Evolutionary conservation across 2,797 vertebrate genomes (phyloP).

Genomic region (Geotrypetes seraphini): DNA sequence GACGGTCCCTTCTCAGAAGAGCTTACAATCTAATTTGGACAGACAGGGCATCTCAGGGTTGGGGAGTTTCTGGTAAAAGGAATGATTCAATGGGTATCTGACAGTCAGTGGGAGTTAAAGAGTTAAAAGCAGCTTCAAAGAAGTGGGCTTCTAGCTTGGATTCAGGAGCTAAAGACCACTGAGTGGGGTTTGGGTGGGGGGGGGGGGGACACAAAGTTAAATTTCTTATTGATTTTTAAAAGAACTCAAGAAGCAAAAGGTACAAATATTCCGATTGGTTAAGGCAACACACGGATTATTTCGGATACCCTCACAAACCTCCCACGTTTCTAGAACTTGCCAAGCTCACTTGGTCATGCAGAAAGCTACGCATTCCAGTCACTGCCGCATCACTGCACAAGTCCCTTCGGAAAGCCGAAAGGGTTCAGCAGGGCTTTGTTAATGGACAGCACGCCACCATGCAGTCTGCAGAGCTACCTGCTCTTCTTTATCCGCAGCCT

Average conservation of each 20-base stretch:
- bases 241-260: slow-evolving; percentile 21
- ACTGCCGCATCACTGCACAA: neutral
- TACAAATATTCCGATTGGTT: slow-evolving; percentile 36
- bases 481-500: slow-evolving; percentile 64
- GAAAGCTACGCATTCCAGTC: slow-evolving; percentile 18
- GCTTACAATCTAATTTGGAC: no score
- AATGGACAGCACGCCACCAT: neutral
- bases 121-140: no score
- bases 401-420: slow-evolving; percentile 7
- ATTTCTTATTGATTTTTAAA: neutral
- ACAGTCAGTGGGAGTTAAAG: no score
- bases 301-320: slow-evolving; percentile 20
- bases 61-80: no score
- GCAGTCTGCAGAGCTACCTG: slow-evolving; percentile 51
- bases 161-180: no score
- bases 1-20: no score
- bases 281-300: no score
- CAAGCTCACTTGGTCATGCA: no score
- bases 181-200: neutral
- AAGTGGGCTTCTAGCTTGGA: no score
- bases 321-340: neutral
- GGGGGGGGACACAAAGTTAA: neutral
- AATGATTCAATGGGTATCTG: no score
- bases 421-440: neutral
- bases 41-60: no score